Percentiles rank a stretch among this genome's conserved stretches.
phyloP scores from a whole-genome alignment of 2,888 invertebrate species.

The Cheilosia pagana region DNA sequence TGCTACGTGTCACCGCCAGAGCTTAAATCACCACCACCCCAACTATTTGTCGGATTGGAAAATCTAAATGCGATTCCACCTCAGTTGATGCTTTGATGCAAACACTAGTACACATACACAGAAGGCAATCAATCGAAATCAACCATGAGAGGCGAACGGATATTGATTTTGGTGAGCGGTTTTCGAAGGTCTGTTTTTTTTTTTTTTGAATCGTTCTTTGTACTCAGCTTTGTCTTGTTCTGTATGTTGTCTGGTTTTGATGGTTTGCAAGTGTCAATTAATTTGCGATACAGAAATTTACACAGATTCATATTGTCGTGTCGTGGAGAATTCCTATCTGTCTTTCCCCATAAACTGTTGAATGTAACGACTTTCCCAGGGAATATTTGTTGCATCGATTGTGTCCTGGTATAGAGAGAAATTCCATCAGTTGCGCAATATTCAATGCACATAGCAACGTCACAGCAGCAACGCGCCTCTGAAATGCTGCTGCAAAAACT shows the following conservation, averaged over 20 bases:
- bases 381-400: slow-evolving; percentile 56
- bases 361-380: slow-evolving; percentile 34
- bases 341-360: slow-evolving; percentile 59
- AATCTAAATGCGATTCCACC: slow-evolving; percentile 56
- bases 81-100: slow-evolving; percentile 50
- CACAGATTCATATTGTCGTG: neutral
- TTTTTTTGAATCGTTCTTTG: slow-evolving; percentile 18
- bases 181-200: neutral
- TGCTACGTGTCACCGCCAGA: slow-evolving; percentile 50
- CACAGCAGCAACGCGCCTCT: slow-evolving; percentile 6
- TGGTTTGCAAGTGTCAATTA: slow-evolving; percentile 29
- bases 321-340: neutral
- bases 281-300: slow-evolving; percentile 8
- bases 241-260: slow-evolving; percentile 46
- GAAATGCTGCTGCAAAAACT: slow-evolving; percentile 45
- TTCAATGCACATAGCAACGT: slow-evolving; percentile 34
- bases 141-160: slow-evolving; percentile 56
- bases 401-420: neutral
- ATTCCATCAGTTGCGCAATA: slow-evolving; percentile 52
- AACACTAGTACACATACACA: neutral
- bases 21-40: neutral
- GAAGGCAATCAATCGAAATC: slow-evolving; percentile 55
- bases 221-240: neutral
- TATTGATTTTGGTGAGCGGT: slow-evolving; percentile 65
- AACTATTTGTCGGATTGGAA: slow-evolving; percentile 43